phyloP scores from a whole-genome alignment of 2,797 vertebrate genomes.

The Pampus argenteus region DNA sequence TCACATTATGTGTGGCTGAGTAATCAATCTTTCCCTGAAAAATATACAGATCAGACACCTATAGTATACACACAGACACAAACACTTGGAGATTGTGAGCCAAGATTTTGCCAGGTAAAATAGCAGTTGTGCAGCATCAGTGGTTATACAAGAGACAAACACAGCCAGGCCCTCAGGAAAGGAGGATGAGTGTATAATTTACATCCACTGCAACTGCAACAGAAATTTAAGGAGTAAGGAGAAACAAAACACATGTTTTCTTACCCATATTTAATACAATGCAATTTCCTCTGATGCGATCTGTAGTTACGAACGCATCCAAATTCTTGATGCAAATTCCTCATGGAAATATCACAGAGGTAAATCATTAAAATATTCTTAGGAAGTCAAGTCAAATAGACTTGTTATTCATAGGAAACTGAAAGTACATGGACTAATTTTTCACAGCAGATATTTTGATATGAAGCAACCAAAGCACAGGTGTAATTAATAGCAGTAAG shows the following conservation, averaged over 20 bases:
- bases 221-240: slow-evolving; percentile 10
- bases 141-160: slow-evolving; percentile 5
- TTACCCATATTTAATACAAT: not conserved
- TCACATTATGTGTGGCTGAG: not conserved
- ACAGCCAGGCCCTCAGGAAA: slow-evolving; percentile 2
- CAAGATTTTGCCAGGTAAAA: not conserved
- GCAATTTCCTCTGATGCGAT: not conserved
- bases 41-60: slow-evolving; percentile 8
- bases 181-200: slow-evolving; percentile 33
- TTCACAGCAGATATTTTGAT: not conserved
- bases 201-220: slow-evolving; percentile 42
- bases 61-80: not conserved
- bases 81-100: not conserved
- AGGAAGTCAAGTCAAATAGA: not conserved
- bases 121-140: slow-evolving; percentile 13
- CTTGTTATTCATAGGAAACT: not conserved
- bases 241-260: slow-evolving; percentile 3
- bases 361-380: not conserved
- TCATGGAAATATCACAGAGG: not conserved
- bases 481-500: too few relatives aligned
- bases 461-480: not conserved
- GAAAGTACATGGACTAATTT: not conserved
- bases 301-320: not conserved
- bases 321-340: slow-evolving; percentile 28
- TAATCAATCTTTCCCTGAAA: too few relatives aligned